Evolutionary conservation across 2,113 vertebrate species (phyloP).

Genomic region (Oostethus manadensis): DNA sequence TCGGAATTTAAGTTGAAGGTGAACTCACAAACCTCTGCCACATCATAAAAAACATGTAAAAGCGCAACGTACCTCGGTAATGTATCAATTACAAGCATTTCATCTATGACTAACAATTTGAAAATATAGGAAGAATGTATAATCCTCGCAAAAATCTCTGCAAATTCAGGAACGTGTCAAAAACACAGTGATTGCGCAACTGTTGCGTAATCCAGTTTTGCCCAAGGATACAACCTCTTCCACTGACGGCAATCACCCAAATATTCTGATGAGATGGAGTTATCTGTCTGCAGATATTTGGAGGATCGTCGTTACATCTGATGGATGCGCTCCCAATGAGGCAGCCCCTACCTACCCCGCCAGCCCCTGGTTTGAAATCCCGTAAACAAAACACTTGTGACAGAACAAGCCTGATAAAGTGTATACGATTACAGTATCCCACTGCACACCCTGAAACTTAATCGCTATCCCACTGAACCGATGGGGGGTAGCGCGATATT

Average conservation of each 20-base stretch:
- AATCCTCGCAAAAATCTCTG: no score
- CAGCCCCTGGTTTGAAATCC: conserved; percentile 44
- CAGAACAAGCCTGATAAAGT: conserved; percentile 57
- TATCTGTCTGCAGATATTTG: conserved; percentile 41
- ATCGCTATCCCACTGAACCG: conserved; percentile 47
- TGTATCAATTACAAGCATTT: no score
- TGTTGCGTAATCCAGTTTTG: conserved; percentile 19
- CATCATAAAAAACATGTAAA: no score
- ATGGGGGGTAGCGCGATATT: conserved; percentile 46
- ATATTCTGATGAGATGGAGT: conserved; percentile 36
- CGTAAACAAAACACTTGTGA: conserved; percentile 65
- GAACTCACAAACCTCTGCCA: no score
- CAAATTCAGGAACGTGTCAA: no score
- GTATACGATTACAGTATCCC: conserved; percentile 62
- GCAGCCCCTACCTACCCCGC: conserved; percentile 11
- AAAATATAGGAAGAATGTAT: no score
- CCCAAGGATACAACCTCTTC: conserved; percentile 41
- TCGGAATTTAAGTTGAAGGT: no score
- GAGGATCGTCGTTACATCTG: conserved; percentile 50
- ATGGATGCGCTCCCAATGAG: conserved; percentile 50
- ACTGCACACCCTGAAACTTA: conserved; percentile 53
- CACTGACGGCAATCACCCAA: conserved; percentile 13
- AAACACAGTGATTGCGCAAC: conserved; percentile 9
- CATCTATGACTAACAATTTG: no score
- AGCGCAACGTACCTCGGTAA: no score